These are phyloP conservation scores for Macroteleia sp. DNA, from an alignment of 2,888 invertebrate species.

Conservation along the genomic window DNA sequence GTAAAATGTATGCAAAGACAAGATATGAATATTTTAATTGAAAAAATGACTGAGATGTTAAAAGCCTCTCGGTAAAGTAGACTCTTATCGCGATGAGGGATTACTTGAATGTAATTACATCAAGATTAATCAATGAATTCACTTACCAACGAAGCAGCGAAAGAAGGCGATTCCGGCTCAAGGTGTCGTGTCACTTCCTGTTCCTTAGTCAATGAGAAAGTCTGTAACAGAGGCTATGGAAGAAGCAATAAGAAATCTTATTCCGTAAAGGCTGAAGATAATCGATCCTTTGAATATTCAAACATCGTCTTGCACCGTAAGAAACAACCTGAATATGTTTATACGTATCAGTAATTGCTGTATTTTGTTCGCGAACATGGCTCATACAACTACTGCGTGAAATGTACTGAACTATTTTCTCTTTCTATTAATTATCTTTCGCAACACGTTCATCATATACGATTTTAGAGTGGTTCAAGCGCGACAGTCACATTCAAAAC, in stretches of 20 bases:
- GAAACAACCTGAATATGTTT: constrained; percentile 49
- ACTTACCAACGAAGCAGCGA: constrained; percentile 50
- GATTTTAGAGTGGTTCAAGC: too few species aligned
- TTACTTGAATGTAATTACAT: constrained; percentile 59
- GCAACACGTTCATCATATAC: too few species aligned
- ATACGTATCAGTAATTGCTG: constrained; percentile 37
- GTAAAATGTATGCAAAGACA: constrained; percentile 39
- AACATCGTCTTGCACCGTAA: constrained; percentile 48
- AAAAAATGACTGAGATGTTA: constrained; percentile 55
- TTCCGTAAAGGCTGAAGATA: constrained; percentile 55
- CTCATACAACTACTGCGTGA: constrained; percentile 4
- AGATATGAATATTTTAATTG: constrained; percentile 54
- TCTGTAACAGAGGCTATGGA: constrained; percentile 54
- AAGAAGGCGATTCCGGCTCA: constrained; percentile 60
- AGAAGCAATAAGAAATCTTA: constrained; percentile 57
- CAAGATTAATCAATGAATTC: constrained; percentile 65
- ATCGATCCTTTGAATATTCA: constrained; percentile 62
- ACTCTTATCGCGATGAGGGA: constrained; percentile 52
- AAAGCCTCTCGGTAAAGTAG: constrained; percentile 36
- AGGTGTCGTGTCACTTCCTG: constrained; percentile 64
- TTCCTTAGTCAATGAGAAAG: constrained; percentile 57
- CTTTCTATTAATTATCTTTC: too few species aligned
- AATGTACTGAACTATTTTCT: too few species aligned
- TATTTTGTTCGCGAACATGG: constrained; percentile 18
- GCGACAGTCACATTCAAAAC: too few species aligned